A percentile compares a stretch with the other conserved stretches of the same genome.
Evolutionary conservation across 2,113 vertebrate genomes (phyloP).

Genomic region (Ammospiza nelsoni): DNA sequence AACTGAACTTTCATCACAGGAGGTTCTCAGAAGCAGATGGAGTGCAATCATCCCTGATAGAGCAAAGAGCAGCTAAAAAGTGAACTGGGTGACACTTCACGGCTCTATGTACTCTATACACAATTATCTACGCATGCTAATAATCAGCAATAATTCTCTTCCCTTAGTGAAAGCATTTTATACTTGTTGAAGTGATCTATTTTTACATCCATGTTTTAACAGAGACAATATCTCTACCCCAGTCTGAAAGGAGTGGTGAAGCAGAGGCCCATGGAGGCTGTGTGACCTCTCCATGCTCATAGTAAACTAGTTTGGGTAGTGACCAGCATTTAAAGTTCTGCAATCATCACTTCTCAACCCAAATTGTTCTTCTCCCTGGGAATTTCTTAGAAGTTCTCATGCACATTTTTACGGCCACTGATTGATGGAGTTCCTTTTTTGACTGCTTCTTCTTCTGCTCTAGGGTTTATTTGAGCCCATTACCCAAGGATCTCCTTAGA

Average conservation of each 20-base stretch:
- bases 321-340: neutral
- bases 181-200: neutral
- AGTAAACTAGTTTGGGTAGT: neutral
- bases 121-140: neutral
- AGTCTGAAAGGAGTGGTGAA: neutral
- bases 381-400: neutral
- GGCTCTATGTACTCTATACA: neutral
- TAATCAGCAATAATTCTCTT: neutral
- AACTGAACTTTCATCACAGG: neutral
- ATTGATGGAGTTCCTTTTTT: slow-evolving; percentile 8
- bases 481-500: neutral
- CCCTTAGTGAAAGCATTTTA: neutral
- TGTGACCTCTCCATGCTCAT: neutral
- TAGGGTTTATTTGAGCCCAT: neutral
- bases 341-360: neutral
- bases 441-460: slow-evolving; percentile 12
- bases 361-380: neutral
- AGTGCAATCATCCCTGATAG: neutral
- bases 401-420: neutral
- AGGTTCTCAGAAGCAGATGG: neutral
- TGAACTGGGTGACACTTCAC: neutral
- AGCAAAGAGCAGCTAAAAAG: neutral
- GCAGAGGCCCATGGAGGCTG: neutral
- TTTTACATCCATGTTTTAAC: neutral
- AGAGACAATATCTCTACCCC: neutral